Conservation (phyloP, 2,888 invertebrate genomes). For the Villa cingulata region DNA sequence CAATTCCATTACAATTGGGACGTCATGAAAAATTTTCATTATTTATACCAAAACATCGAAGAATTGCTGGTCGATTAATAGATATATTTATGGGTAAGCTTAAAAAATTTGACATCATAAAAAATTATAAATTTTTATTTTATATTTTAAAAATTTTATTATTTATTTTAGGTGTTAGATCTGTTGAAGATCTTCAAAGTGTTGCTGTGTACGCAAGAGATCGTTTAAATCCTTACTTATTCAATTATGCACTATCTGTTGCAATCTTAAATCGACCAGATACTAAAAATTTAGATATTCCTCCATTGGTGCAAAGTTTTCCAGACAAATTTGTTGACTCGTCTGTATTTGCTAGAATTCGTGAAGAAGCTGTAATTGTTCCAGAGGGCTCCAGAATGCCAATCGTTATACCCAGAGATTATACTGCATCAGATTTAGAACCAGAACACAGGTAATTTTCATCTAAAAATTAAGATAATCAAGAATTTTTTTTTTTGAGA, state of each 20-base stretch:
- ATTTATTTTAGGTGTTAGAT: slow-evolving; percentile 41
- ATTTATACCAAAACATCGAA: slow-evolving; percentile 49
- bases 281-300: slow-evolving; percentile 41
- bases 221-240: slow-evolving; percentile 58
- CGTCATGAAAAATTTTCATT: slow-evolving; percentile 50
- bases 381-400: slow-evolving; percentile 48
- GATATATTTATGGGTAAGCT: slow-evolving; percentile 46
- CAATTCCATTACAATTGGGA: slow-evolving; percentile 42
- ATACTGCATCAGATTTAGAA: slow-evolving; percentile 54
- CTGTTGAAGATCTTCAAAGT: slow-evolving; percentile 51
- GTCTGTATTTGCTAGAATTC: slow-evolving; percentile 40
- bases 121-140: too few relatives aligned
- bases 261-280: slow-evolving; percentile 51
- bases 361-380: slow-evolving; percentile 41
- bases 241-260: slow-evolving; percentile 60
- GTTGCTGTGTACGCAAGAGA: slow-evolving; percentile 51
- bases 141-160: not conserved
- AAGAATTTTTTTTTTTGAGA: too few relatives aligned
- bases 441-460: slow-evolving; percentile 47
- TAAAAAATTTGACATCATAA: too few relatives aligned
- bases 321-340: slow-evolving; percentile 48
- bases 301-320: slow-evolving; percentile 46
- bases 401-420: slow-evolving; percentile 43
- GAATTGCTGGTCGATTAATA: slow-evolving; percentile 47
- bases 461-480: not conserved